Evolutionary conservation across 2,113 vertebrate genomes (phyloP).

Genomic region (Charadrius vociferus): DNA sequence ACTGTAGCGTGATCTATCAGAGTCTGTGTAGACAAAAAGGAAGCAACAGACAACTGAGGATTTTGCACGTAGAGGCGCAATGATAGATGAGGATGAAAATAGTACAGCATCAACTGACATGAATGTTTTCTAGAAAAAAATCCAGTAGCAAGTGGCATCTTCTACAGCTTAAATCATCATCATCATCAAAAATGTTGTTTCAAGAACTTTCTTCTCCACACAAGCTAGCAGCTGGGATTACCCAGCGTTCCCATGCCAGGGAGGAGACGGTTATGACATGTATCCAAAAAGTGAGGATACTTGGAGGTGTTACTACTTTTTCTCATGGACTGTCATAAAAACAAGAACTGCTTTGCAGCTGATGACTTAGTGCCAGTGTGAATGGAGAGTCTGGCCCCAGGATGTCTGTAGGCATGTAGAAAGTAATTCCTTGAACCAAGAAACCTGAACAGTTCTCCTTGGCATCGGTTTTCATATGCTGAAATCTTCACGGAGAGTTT

Average conservation of each 20-base stretch:
- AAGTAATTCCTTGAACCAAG: neutral
- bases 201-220: neutral
- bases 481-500: neutral
- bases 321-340: neutral
- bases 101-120: neutral
- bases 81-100: neutral
- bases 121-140: neutral
- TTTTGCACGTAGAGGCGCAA: accelerated
- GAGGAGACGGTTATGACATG: neutral
- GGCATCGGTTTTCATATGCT: neutral
- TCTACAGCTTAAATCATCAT: neutral
- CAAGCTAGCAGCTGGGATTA: neutral
- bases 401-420: neutral
- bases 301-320: neutral
- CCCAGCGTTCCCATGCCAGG: neutral
- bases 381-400: neutral
- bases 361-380: neutral
- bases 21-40: neutral
- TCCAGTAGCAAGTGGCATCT: neutral
- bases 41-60: neutral
- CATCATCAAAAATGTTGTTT: neutral
- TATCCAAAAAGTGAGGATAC: neutral
- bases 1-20: neutral
- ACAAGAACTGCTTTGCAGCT: neutral
- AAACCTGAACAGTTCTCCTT: neutral